These are phyloP conservation scores for Zosterops pallidus DNA, from an alignment of 2,113 vertebrate genomes.

Conservation along the genomic window DNA sequence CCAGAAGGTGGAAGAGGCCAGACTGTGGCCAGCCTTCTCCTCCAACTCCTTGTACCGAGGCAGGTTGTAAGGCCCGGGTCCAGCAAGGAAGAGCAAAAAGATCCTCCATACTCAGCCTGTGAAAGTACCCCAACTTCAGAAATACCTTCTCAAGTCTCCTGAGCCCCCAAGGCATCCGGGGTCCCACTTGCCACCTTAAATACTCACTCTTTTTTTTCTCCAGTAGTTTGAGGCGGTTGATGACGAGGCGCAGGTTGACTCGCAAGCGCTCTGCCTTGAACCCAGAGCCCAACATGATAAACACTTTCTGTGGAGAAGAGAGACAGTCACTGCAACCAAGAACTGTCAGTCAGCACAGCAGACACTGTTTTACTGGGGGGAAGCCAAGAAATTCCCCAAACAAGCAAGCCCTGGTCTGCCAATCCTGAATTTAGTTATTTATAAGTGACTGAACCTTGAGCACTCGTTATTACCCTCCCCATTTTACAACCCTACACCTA, in stretches of 20 bases:
- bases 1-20: neutral
- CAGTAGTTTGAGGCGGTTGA: constrained; percentile 95
- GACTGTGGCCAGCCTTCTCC: neutral
- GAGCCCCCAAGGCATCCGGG: neutral
- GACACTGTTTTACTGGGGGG: neutral
- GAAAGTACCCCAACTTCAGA: neutral
- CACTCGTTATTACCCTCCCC: neutral
- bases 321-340: neutral
- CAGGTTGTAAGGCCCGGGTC: neutral
- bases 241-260: constrained; percentile 94
- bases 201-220: constrained; percentile 99
- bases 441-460: neutral
- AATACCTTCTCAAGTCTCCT: neutral
- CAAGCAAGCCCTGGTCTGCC: neutral
- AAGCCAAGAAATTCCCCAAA: neutral
- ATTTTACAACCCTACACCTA: neutral
- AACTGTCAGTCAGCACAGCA: neutral
- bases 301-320: constrained; percentile 25
- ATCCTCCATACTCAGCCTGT: neutral
- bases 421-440: neutral
- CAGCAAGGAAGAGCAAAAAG: neutral
- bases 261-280: constrained; percentile 94
- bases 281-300: constrained; percentile 88
- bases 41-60: rapidly evolving
- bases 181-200: neutral